Base-by-base conservation (phyloP, 2,113 vertebrate species). In the Zingel zingel region DNA sequence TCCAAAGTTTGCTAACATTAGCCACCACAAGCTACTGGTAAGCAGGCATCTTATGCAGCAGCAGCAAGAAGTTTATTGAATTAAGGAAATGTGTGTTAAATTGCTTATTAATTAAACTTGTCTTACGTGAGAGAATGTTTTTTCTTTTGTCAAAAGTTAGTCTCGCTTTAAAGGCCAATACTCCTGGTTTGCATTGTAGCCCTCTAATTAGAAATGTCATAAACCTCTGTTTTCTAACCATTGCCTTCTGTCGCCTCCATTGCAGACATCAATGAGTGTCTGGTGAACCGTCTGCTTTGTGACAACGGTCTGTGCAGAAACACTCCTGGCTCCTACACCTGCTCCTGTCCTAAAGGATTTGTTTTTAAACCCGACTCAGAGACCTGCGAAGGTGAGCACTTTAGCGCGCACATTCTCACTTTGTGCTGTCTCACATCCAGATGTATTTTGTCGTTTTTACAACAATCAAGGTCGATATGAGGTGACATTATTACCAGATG, bases 241-340 rank as follows among this genome's bases (percentile, higher is more conserved):
- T 10, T 11, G 10, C 15, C 54, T 53, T 75, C 33, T 83, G n/a
- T 62, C 13, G 63, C 19, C 23, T 50, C 16, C 14, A 43, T 69
- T 65, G 2, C 95, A 99, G 98, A 99, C n/a, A 97, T 99, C 3
- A 98, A 99, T 3, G 98, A 99, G 87, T 99, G 98, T 84, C 85
- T 97, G 3, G 96, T 98, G 64, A 99, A 99, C 65, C 96, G 97
- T 16, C 89, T 99, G 88, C 95, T 99, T 39, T 99, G 98, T 58
- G 98, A 99, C 91, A 99, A 99, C 0, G 98, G 98, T 0, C 91
- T 98, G 82, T 99, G 98, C 90, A 95, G 98, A 81, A 99, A 99
- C 94, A 99, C 98, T 0, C 98, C 98, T 0, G 98, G 98, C 69
- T 99, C 98, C 83, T 99, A 98, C 94, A 97, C 97, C 48, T 99